Evolutionary conservation across 2,888 invertebrate genomes (phyloP), one percentile per base, ranked within the genome.

Genomic region (Chloromyia formosa): DNA sequence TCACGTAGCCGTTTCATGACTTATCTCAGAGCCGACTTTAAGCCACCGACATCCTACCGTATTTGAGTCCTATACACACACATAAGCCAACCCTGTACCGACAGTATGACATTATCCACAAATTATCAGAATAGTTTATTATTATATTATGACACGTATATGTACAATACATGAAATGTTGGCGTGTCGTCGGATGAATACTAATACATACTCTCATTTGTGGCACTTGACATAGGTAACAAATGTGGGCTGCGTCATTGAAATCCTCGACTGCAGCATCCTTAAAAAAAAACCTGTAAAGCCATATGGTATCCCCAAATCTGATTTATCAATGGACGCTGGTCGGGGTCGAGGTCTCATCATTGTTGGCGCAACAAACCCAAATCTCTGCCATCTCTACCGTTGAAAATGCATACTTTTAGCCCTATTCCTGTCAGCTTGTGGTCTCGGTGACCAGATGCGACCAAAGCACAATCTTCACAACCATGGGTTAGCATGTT

Each of bases 91-190:
- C 27, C 27, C 2, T 3, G 5, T 49, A 49, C 49, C 27, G 49
- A 3, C 49, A 49, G 12, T 3, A 12, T n/a, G 49, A 49, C 49
- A n/a, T n/a, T 49, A 49, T 49, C 49, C 49, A 49, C 49, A 49
- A 49, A 49, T 49, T 49, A 49, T 49, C 49, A 49, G 14, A 49
- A 49, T 49, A 49, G 49, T 49, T 49, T 49, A 49, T 49, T 49
- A 49, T 49, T 12, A 49, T 49, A 49, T 49, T 49, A 49, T 10
- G 49, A 35, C 27, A 35, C 27, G 27, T 35, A 2, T 49, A 49
- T n/a, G 16, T n/a, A 49, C 49, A 49, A 49, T 49, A 49, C 16
- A 49, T 49, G 49, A 49, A 49, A 7, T 49, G 49, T n/a, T 49
- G 12, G 49, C 12, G 49, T 49, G 16, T 49, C 49, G 16, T 49